Evolutionary conservation across 2,888 invertebrate species (phyloP).

Genomic region (Gisinianus flammeolus): DNA sequence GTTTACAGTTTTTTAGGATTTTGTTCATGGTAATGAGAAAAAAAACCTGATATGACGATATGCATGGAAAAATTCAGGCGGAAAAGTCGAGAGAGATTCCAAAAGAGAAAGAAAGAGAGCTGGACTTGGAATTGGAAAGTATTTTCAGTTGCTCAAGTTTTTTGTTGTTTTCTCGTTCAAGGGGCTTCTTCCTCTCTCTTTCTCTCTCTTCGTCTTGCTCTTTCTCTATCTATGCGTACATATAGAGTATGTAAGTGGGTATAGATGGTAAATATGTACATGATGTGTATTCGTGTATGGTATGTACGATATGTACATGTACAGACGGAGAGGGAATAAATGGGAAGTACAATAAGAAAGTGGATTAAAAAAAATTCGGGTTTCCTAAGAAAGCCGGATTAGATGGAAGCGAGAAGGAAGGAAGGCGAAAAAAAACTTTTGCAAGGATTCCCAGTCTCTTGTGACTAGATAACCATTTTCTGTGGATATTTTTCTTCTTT

Average conservation of each 20-base stretch:
- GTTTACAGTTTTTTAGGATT: too few relatives aligned
- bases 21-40: constrained; percentile 2
- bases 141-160: too few relatives aligned
- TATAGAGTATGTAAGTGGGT: constrained; percentile 10
- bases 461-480: constrained; percentile 34
- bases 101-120: neutral
- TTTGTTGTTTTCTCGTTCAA: too few relatives aligned
- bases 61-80: neutral
- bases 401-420: constrained; percentile 48
- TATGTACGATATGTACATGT: neutral
- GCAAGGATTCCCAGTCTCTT: constrained; percentile 53
- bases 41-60: constrained; percentile 2
- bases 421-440: constrained; percentile 54
- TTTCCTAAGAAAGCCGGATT: constrained; percentile 57
- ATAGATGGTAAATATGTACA: neutral
- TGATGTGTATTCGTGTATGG: neutral
- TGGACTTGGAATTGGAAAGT: neutral
- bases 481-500: constrained; percentile 28
- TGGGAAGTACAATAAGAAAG: constrained; percentile 47
- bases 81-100: constrained; percentile 13
- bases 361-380: constrained; percentile 59
- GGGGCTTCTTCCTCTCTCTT: too few relatives aligned
- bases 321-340: neutral
- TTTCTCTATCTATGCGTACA: constrained; percentile 23
- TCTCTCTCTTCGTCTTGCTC: too few relatives aligned